Percentiles rank a stretch among this genome's conserved stretches.
These are phyloP conservation scores for Oncorhynchus gorbuscha DNA, from an alignment of 2,113 vertebrate genomes.

Conservation along the genomic window DNA sequence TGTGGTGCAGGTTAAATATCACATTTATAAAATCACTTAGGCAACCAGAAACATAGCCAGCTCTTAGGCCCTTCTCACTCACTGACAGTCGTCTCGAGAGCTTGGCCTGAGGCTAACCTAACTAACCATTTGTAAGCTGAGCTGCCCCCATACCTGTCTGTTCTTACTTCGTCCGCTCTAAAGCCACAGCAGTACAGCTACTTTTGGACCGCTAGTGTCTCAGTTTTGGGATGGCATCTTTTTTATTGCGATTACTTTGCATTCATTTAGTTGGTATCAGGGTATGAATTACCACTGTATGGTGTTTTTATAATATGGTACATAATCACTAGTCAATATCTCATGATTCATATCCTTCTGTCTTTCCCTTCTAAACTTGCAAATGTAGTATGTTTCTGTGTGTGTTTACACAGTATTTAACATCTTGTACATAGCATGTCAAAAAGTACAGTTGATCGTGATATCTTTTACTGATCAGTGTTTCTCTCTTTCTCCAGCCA, in stretches of 20 bases:
- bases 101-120: constrained; percentile 55
- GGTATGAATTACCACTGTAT: neutral
- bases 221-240: neutral
- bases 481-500: constrained; percentile 72
- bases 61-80: constrained; percentile 66
- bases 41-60: constrained; percentile 69
- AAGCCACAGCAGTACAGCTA: constrained; percentile 26
- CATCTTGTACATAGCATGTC: no score
- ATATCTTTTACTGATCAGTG: constrained; percentile 5
- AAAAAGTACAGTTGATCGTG: no score
- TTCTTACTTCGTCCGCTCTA: constrained; percentile 21
- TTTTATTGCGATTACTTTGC: constrained; percentile 6
- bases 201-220: constrained; percentile 27
- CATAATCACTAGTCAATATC: constrained; percentile 8
- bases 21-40: constrained; percentile 77
- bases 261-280: neutral
- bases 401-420: neutral
- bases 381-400: neutral
- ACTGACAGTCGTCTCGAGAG: constrained; percentile 62
- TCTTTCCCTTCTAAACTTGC: constrained; percentile 13
- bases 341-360: constrained; percentile 18
- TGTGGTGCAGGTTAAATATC: constrained; percentile 76
- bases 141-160: constrained; percentile 52
- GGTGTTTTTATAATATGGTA: neutral
- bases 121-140: constrained; percentile 69